Evolutionary conservation across 2,113 vertebrate species (phyloP).

Genomic region (Xenopus tropicalis): UCB_Xtro_10.0 CM004444.2:25058001-25058500

Average conservation of each 20-base stretch:
- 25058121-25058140: no score
- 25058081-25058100: no score
- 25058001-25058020: no score
- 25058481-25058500: conserved; percentile 9
- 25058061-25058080: no score
- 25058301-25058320: neutral
- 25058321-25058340: conserved; percentile 37
- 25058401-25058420: conserved; percentile 18
- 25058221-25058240: neutral
- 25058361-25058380: conserved; percentile 9
- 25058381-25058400: conserved; percentile 23
- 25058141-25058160: no score
- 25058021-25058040: no score
- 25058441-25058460: conserved; percentile 32
- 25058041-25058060: no score
- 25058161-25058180: no score
- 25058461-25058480: conserved; percentile 17
- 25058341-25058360: conserved; percentile 15
- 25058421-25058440: conserved; percentile 30
- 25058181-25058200: neutral
- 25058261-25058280: neutral
- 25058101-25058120: no score
- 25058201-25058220: neutral
- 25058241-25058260: neutral
- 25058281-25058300: neutral